Conservation (phyloP, 2,888 invertebrate genomes). For the Limnephilus lunatus region DNA sequence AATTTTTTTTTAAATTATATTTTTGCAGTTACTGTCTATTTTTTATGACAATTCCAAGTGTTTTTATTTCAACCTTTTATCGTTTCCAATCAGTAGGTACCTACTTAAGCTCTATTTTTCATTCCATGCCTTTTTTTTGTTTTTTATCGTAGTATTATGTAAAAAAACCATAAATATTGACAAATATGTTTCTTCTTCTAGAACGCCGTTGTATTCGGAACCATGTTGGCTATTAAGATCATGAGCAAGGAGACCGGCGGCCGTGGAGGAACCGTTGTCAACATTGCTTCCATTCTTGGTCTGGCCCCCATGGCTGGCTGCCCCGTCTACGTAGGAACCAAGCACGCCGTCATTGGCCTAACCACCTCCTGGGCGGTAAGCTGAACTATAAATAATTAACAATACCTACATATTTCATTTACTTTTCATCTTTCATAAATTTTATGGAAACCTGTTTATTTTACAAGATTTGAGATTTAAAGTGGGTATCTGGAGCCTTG, state of each 20-base stretch:
- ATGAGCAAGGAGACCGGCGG: conserved; percentile 78
- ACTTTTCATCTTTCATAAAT: not conserved
- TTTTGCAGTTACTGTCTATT: too few species aligned
- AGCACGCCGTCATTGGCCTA: conserved; percentile 77
- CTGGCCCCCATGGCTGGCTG: conserved; percentile 74
- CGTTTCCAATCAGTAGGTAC: not conserved
- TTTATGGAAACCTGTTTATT: not conserved
- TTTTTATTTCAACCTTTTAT: not conserved
- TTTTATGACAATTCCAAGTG: too few species aligned
- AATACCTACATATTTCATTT: not conserved
- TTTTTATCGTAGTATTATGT: not conserved
- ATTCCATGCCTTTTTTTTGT: too few species aligned
- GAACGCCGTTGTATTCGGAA: conserved; percentile 74
- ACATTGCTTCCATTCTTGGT: conserved; percentile 80
- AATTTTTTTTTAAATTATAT: too few species aligned
- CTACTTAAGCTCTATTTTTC: too few species aligned
- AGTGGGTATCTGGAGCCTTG: too few species aligned
- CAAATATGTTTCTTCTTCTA: conserved; percentile 50
- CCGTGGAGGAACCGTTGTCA: conserved; percentile 81
- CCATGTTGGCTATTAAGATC: conserved; percentile 77
- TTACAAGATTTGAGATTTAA: too few species aligned
- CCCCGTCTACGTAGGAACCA: conserved; percentile 80
- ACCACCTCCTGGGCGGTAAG: conserved; percentile 74
- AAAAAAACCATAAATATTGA: not conserved
- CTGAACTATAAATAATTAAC: conserved; percentile 32